Evolutionary conservation across 1,140 invertebrate species (phyloP).

Genomic region (Drosophila watanabei): DNA sequence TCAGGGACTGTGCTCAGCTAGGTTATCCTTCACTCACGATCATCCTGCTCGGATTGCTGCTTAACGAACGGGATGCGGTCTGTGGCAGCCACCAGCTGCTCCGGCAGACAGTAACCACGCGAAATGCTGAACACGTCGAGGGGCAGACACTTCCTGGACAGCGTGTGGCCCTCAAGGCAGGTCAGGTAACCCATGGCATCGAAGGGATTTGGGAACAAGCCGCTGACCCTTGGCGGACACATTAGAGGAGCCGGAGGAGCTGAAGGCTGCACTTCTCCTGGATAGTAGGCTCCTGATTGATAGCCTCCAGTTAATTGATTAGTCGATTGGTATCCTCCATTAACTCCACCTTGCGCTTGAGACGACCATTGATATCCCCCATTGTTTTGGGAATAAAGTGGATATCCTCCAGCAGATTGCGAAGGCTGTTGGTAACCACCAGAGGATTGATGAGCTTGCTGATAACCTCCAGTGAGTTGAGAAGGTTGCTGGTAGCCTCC

Average conservation of each 20-base stretch:
- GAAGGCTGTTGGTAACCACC: background rate
- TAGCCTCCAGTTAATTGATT: constrained; percentile 3
- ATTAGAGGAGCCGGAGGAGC: constrained; percentile 10
- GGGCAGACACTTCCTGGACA: constrained; percentile 45
- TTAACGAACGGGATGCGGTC: constrained; percentile 45
- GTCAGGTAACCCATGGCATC: constrained; percentile 89
- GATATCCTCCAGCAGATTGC: background rate
- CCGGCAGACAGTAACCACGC: constrained; percentile 44
- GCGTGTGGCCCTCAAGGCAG: constrained; percentile 87
- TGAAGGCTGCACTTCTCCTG: background rate
- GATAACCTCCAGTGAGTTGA: background rate
- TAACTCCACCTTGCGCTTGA: background rate
- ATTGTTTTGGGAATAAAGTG: background rate
- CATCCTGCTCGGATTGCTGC: constrained; percentile 4
- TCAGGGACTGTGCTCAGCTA: background rate
- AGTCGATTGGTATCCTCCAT: background rate
- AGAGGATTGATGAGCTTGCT: background rate
- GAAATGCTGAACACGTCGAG: constrained; percentile 59
- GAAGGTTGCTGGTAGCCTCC: background rate
- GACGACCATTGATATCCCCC: background rate
- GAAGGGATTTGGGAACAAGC: constrained; percentile 85
- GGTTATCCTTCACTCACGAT: constrained; percentile 30
- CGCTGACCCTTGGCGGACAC: constrained; percentile 58
- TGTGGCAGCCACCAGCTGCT: constrained; percentile 15
- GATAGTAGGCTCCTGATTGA: background rate